phyloP scores from a whole-genome alignment of 64 coral and sea anemone genomes.

The Catalaphyllia jardinei region DNA sequence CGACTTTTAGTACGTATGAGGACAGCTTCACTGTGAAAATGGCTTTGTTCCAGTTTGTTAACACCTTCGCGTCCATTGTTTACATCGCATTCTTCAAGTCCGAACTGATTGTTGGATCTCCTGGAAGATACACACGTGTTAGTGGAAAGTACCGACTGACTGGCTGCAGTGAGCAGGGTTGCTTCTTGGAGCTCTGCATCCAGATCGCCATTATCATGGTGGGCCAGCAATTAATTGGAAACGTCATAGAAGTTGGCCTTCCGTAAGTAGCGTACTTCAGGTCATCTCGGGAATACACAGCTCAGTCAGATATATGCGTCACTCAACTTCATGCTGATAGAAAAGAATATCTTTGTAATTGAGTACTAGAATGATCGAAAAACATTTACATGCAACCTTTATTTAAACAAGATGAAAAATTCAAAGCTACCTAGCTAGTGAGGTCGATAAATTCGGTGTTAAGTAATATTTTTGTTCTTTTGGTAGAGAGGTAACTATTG shows the following conservation, averaged over 20 bases:
- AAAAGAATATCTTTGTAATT: too few relatives aligned
- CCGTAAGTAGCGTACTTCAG: slow-evolving; percentile 51
- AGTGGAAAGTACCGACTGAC: slow-evolving; percentile 41
- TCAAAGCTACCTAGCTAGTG: too few relatives aligned
- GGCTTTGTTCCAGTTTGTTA: slow-evolving; percentile 77
- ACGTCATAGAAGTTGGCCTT: slow-evolving; percentile 72
- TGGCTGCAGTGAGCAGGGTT: slow-evolving; percentile 76
- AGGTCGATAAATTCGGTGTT: too few relatives aligned
- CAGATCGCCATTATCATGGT: slow-evolving; percentile 66
- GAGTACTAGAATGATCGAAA: too few relatives aligned
- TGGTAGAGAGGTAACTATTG: too few relatives aligned
- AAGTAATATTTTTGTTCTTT: too few relatives aligned
- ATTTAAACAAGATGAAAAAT: too few relatives aligned
- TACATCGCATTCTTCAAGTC: slow-evolving; percentile 83
- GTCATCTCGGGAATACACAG: neutral
- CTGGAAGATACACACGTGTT: slow-evolving; percentile 54
- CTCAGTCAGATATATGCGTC: too few relatives aligned
- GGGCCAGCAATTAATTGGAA: slow-evolving; percentile 68
- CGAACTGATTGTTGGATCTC: slow-evolving; percentile 44
- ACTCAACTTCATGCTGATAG: too few relatives aligned
- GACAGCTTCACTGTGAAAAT: slow-evolving; percentile 72
- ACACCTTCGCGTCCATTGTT: slow-evolving; percentile 69
- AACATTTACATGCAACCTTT: too few relatives aligned
- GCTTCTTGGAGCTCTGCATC: slow-evolving; percentile 71
- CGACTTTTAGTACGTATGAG: slow-evolving; percentile 48